Base-by-base conservation (phyloP, 2,113 vertebrate genomes). In the Pardalotus punctatus region DNA sequence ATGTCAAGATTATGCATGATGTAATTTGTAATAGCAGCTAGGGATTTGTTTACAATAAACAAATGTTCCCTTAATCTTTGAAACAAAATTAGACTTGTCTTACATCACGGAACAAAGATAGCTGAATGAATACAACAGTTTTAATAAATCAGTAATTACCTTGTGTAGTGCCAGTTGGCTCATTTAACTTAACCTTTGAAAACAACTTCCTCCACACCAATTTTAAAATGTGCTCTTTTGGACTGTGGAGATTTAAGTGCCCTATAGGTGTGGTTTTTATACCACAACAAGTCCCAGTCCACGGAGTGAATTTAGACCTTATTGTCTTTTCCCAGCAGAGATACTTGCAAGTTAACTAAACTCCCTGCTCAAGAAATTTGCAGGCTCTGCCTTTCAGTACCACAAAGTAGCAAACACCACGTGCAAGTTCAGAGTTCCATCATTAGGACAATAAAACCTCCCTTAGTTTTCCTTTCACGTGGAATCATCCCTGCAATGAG, bases 1-100 rank as follows among this genome's bases (percentile, higher is more conserved):
- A 94, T 92, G 95, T 95, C 95, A 94, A 91, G 93, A 96, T 97
- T 93, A 97, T 88, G 65, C 84, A 92, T 92, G 91, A 96, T 94
- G 58, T 65, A 87, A 81, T 94, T 96, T 94, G 84, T 84, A 89
- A 81, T 28, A 90, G 73, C 58, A 86, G 57, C 74, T 66, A 67
- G 70, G 42, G 77, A 87, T 92, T 89, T 92, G 87, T 91, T 97
- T 92, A 93, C 54, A 67, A 86, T 96, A 93, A 95, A 51, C 67
- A 66, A 90, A 83, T 61, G 38, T 87, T 94, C 76, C 62, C 93
- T 94, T 94, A 88, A 96, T 96, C 81, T 92, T 81, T 81, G 90
- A 79, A 95, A 51, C 78, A 74, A 76, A 92, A 78, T 96, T 93
- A 83, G 43, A 61, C 78, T 90, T 96, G 71, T 94, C 79, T 94